These are phyloP conservation scores for Amia ocellicauda DNA, from an alignment of 2,113 vertebrate species.

Conservation along the genomic window DNA sequence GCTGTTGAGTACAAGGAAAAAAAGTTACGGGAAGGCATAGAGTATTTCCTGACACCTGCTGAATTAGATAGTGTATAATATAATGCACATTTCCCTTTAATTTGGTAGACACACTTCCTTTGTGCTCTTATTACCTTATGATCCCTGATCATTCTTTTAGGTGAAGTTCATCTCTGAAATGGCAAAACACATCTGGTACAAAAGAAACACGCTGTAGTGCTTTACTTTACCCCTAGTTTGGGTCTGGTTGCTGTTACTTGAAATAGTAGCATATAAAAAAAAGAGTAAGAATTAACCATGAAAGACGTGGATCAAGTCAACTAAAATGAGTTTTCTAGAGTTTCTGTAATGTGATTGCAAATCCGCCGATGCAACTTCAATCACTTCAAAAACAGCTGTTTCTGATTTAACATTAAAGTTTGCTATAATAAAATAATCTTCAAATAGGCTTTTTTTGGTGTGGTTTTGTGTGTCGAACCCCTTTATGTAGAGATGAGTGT, in stretches of 20 bases:
- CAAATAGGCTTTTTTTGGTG: constrained; percentile 12
- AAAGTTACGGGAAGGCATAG: constrained; percentile 6
- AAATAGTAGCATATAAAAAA: constrained; percentile 14
- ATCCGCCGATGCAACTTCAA: constrained; percentile 10
- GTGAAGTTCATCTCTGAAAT: constrained; percentile 7
- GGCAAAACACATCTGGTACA: constrained; percentile 19
- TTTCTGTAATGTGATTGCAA: constrained; percentile 13
- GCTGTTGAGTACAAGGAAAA: background rate
- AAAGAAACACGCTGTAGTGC: constrained; percentile 3
- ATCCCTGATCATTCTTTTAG: background rate
- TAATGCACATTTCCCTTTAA: background rate
- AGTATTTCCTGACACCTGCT: background rate
- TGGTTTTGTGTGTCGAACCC: background rate
- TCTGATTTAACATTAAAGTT: constrained; percentile 1
- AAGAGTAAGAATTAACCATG: constrained; percentile 15
- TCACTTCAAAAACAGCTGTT: constrained; percentile 6
- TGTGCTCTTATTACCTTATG: constrained; percentile 1
- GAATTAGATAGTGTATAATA: constrained; percentile 1
- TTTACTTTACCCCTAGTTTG: constrained; percentile 6
- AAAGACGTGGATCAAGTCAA: constrained; percentile 11
- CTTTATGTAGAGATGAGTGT: background rate
- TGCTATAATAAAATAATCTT: constrained; percentile 13
- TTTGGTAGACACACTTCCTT: background rate
- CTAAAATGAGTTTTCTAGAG: constrained; percentile 12
- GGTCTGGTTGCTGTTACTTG: constrained; percentile 11